A percentile compares a stretch with the other conserved stretches of the same genome.
Evolutionary conservation across 2,113 vertebrate species (phyloP).

Genomic region (Peucedramus taeniatus): DNA sequence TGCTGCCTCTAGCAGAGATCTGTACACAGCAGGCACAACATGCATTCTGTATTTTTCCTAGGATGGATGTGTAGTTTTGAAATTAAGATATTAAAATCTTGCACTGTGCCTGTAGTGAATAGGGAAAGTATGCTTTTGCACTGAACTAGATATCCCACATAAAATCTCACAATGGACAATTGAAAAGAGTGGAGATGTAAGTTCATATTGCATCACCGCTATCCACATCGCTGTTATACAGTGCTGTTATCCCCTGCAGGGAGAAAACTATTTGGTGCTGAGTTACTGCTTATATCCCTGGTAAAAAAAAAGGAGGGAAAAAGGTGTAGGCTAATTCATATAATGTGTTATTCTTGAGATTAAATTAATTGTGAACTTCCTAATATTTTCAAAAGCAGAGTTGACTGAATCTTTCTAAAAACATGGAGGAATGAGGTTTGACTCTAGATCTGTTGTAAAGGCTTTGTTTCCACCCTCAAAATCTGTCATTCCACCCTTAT

Average conservation of each 20-base stretch:
- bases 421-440: accelerated
- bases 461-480: neutral
- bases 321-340: neutral
- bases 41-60: neutral
- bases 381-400: neutral
- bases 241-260: neutral
- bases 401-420: neutral
- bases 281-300: neutral
- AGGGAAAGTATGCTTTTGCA: neutral
- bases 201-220: neutral
- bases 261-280: neutral
- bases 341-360: neutral
- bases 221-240: neutral
- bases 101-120: neutral
- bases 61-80: neutral
- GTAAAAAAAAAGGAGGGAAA: neutral
- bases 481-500: neutral
- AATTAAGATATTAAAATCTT: neutral
- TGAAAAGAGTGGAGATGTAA: neutral
- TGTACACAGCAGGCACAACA: neutral
- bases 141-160: neutral
- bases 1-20: neutral
- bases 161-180: neutral
- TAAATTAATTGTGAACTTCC: neutral
- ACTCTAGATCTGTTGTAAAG: neutral